These are phyloP conservation scores for Sciurus niger DNA, from an alignment of 2,113 vertebrate genomes.

Conservation along the genomic window DNA sequence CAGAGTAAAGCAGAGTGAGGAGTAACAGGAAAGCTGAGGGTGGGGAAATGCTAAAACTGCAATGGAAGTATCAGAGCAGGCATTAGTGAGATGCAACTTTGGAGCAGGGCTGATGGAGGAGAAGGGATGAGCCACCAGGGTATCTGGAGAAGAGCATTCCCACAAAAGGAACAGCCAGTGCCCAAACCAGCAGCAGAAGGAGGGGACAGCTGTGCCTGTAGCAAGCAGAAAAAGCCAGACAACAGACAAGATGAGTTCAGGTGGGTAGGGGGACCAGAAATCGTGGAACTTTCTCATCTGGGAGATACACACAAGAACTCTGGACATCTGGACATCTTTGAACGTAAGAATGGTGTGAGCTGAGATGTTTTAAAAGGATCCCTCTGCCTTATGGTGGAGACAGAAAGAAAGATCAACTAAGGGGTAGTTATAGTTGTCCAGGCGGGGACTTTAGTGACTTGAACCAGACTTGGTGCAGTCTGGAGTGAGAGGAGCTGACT, in stretches of 20 bases:
- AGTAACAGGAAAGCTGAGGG: no score
- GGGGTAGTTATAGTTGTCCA: neutral
- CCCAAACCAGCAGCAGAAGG: no score
- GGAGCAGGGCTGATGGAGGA: neutral
- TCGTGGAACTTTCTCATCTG: neutral
- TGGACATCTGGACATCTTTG: neutral
- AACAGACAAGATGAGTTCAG: neutral
- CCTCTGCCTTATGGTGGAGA: neutral
- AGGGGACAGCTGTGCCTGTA: neutral
- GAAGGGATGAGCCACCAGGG: no score
- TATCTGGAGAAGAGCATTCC: no score
- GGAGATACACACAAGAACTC: neutral
- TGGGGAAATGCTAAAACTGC: neutral
- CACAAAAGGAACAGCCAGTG: neutral
- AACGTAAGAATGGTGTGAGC: neutral
- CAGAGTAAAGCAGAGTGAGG: neutral
- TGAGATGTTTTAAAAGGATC: neutral
- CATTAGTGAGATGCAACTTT: neutral
- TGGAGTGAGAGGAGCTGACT: neutral
- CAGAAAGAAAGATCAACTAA: neutral
- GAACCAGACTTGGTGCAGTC: rapidly evolving
- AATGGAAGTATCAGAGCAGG: neutral
- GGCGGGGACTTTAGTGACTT: neutral
- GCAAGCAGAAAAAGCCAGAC: neutral
- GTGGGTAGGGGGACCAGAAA: neutral